Conservation (phyloP, 1,140 invertebrate species). For the Drosophila jambulina region DNA sequence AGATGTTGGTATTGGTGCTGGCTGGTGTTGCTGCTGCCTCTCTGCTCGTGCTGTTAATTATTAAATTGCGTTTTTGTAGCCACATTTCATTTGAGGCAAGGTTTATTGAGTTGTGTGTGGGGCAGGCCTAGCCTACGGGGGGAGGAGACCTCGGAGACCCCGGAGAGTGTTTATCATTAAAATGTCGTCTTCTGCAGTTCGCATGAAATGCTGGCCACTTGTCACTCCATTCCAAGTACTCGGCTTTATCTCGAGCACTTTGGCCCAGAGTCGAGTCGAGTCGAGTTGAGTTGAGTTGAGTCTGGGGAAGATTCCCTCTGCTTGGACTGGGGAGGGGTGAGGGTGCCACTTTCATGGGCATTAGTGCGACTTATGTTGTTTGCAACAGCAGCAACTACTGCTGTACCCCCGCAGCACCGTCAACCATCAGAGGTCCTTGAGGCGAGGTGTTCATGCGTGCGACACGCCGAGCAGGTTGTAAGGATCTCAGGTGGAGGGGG, state of each 20-base stretch:
- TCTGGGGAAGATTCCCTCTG: conserved; percentile 1
- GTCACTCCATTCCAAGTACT: conserved; percentile 82
- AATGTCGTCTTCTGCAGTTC: conserved; percentile 78
- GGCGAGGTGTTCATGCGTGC: conserved; percentile 79
- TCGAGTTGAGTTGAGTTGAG: conserved; percentile 12
- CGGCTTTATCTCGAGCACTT: conserved; percentile 75
- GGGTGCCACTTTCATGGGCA: conserved; percentile 79
- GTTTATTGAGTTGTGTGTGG: conserved; percentile 78
- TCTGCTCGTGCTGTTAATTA: conserved; percentile 80
- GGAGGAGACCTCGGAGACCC: background rate
- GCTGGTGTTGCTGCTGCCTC: conserved; percentile 1
- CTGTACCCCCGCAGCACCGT: conserved; percentile 37
- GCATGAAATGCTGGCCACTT: conserved; percentile 81
- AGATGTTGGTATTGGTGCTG: conserved; percentile 23
- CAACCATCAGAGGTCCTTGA: conserved; percentile 43
- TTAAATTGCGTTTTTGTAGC: conserved; percentile 82
- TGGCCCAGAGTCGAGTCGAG: conserved; percentile 47
- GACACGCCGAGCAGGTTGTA: conserved; percentile 66
- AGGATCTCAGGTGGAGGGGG: conserved; percentile 10
- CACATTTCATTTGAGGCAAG: conserved; percentile 76
- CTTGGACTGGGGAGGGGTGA: background rate
- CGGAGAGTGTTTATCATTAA: conserved; percentile 72
- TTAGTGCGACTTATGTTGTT: conserved; percentile 83
- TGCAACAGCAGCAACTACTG: conserved; percentile 32
- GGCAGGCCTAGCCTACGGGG: conserved; percentile 29